A percentile compares a stretch with the other conserved stretches of the same genome.
Conservation (phyloP, 1,140 invertebrate genomes). For the Carcinoscorpius rotundicauda region DNA sequence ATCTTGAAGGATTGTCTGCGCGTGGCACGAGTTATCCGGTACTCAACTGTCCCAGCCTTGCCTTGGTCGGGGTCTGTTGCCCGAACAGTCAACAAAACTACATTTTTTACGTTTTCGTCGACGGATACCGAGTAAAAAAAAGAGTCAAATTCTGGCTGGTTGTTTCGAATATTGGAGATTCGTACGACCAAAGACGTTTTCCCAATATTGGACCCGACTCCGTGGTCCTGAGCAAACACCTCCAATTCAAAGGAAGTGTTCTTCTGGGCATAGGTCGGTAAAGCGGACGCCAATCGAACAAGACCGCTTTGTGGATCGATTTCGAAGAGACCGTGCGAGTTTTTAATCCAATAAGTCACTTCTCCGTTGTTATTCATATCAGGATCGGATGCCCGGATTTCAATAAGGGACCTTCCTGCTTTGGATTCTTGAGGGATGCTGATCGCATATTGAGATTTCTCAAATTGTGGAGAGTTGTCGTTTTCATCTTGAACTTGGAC, state of each 20-base stretch:
- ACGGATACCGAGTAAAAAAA: slow-evolving; percentile 26
- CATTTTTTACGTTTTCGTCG: slow-evolving; percentile 26
- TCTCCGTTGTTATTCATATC: slow-evolving; percentile 54
- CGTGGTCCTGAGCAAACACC: slow-evolving; percentile 28
- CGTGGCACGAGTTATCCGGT: slow-evolving; percentile 17
- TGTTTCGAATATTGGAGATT: slow-evolving; percentile 25
- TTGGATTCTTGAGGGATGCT: slow-evolving; percentile 32
- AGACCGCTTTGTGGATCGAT: slow-evolving; percentile 76
- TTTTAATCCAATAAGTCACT: slow-evolving; percentile 83
- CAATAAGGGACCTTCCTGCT: slow-evolving; percentile 24
- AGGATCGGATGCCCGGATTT: slow-evolving; percentile 26
- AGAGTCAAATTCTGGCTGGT: slow-evolving; percentile 26
- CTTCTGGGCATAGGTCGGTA: slow-evolving; percentile 30
- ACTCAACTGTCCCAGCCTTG: slow-evolving; percentile 21
- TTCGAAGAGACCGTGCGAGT: slow-evolving; percentile 81
- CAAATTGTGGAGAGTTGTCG: slow-evolving; percentile 40
- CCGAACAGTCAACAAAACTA: slow-evolving; percentile 22
- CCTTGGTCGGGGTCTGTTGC: slow-evolving; percentile 24
- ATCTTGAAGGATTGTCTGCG: slow-evolving; percentile 53
- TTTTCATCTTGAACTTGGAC: slow-evolving; percentile 34
- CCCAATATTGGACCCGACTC: slow-evolving; percentile 26
- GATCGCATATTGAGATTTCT: slow-evolving; percentile 27
- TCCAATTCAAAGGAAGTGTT: slow-evolving; percentile 26
- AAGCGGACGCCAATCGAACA: slow-evolving; percentile 58
- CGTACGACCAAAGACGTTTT: slow-evolving; percentile 24